Evolutionary conservation across 2,888 invertebrate genomes (phyloP), one percentile per base, ranked within the genome.

Genomic region (Rhingia rostrata): DNA sequence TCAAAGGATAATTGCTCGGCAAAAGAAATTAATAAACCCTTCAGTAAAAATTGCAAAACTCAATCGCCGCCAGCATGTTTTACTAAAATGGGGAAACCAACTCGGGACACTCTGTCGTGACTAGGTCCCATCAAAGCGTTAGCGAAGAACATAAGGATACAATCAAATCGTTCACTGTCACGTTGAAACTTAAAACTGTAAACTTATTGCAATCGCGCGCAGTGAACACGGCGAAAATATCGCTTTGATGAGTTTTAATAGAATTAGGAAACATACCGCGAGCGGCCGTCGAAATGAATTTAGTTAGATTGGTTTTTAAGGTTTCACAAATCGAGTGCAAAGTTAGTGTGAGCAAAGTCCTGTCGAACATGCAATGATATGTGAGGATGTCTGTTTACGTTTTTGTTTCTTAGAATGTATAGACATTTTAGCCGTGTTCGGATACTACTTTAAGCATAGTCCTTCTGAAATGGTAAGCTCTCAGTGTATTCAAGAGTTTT

Each of bases 161-260:
- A 73, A 73, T 78, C 56, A 58, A 83, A 83, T 74, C 79, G 79
- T 79, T 83, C 37, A 22, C 49, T 83, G 79, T 79, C 83, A 83
- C 64, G 79, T 83, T 83, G 83, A 79, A 83, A 83, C 69, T 79
- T 69, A 69, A 83, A 79, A 83, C 83, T 73, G 41, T 12, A 78
- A 83, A 73, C 61, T 78, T 83, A 56, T 83, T 78, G 58, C 67
- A 79, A 79, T 69, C 58, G 37, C 56, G 58, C 63, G 37, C 78
- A 67, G 61, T n/a, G 45, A 61, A 61, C 54, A 72, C 53, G 3
- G 10, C 43, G n/a, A 70, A 67, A 77, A 64, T 75, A 75, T 53
- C 60, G 39, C 22, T 49, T 51, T 72, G 56, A 78, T 69, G 33
- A 74, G 60, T 84, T 84, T 75, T 75, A 84, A 84, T 84, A 80